Evolutionary conservation across 2,113 vertebrate species (phyloP).

Genomic region (Aegithalos caudatus): DNA sequence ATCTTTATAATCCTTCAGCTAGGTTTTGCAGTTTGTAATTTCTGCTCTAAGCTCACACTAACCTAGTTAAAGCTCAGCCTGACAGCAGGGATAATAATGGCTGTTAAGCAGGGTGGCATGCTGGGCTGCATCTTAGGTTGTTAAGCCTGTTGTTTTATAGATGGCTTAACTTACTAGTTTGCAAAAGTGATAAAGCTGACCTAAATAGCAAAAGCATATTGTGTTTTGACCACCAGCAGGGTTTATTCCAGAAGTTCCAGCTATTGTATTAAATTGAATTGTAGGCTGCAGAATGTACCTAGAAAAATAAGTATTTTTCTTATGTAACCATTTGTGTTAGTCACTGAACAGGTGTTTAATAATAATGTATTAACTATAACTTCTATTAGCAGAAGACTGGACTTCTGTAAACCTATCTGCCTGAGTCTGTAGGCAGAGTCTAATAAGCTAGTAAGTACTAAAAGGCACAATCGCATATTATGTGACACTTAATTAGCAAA

Average conservation of each 20-base stretch:
- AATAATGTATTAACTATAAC: background rate
- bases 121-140: background rate
- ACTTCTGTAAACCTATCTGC: background rate
- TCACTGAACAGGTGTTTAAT: background rate
- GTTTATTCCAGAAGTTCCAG: background rate
- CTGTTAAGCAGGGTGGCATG: background rate
- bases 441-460: background rate
- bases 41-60: conserved; percentile 30
- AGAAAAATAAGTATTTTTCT: background rate
- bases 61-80: conserved; percentile 31
- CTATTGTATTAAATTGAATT: background rate
- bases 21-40: background rate
- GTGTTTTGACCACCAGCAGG: background rate
- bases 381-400: background rate
- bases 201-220: conserved; percentile 9
- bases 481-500: background rate
- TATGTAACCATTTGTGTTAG: background rate
- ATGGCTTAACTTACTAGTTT: conserved; percentile 7
- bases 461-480: background rate
- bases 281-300: background rate
- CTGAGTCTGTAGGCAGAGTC: background rate
- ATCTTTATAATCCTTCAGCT: background rate
- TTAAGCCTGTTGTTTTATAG: conserved; percentile 28
- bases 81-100: background rate
- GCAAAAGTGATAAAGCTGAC: conserved; percentile 13